Conservation (phyloP, 1,140 invertebrate genomes). For the Zaprionus africanus region DNA sequence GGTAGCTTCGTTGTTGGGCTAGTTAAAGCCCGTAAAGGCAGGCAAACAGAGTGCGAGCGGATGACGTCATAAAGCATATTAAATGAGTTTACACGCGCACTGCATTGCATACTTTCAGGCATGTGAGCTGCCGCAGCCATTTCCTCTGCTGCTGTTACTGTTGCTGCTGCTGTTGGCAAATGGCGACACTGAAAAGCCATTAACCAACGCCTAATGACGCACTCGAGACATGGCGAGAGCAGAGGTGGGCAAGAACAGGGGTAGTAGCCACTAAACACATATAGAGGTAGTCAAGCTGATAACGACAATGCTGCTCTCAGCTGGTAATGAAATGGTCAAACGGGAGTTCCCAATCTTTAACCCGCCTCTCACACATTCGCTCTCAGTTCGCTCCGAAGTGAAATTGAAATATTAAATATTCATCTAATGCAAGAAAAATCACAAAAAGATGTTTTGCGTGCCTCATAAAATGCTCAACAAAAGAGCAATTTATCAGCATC, state of each 20-base stretch:
- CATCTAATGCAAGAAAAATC: constrained; percentile 71
- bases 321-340: constrained; percentile 61
- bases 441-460: constrained; percentile 56
- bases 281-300: constrained; percentile 61
- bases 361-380: background rate
- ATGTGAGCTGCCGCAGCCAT: constrained; percentile 21
- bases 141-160: background rate
- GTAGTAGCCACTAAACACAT: background rate
- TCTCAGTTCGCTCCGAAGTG: constrained; percentile 32
- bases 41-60: constrained; percentile 48
- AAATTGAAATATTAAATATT: constrained; percentile 82
- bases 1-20: constrained; percentile 26
- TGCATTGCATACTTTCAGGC: constrained; percentile 57
- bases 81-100: constrained; percentile 70
- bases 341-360: constrained; percentile 10
- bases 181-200: constrained; percentile 76
- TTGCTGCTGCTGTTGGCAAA: constrained; percentile 36
- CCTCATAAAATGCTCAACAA: constrained; percentile 65
- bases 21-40: constrained; percentile 42
- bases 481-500: constrained; percentile 80
- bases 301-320: constrained; percentile 54
- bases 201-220: constrained; percentile 78
- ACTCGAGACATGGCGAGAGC: constrained; percentile 61
- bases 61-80: constrained; percentile 81
- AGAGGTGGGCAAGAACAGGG: background rate